Evolutionary conservation across 1,140 invertebrate genomes (phyloP).

Genomic region (Metopolophium dirhodum): DNA sequence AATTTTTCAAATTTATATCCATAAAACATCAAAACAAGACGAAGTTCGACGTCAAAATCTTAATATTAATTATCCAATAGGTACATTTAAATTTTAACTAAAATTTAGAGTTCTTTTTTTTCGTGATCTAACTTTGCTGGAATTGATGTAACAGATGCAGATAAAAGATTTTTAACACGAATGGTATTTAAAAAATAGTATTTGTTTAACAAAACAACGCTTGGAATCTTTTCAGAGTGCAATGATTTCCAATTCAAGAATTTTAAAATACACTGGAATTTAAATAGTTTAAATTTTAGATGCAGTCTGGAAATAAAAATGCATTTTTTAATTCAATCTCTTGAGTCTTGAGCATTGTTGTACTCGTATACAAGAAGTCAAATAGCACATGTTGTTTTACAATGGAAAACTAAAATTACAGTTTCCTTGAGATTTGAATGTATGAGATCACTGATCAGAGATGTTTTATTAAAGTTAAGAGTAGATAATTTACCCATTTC

Average conservation of each 20-base stretch:
- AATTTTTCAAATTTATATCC: neutral
- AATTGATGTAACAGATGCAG: too few relatives aligned
- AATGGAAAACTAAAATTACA: neutral
- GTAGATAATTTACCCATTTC: neutral
- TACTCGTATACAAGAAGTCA: neutral
- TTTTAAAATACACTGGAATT: neutral
- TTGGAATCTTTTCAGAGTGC: neutral
- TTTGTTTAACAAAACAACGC: neutral
- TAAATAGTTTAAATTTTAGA: neutral
- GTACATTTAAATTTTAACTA: neutral
- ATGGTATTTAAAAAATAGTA: neutral
- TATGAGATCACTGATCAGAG: neutral
- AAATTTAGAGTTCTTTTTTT: neutral
- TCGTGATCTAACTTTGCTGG: too few relatives aligned
- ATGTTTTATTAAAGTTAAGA: neutral
- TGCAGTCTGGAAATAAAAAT: neutral
- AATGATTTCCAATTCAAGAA: neutral
- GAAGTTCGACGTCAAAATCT: neutral
- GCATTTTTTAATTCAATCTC: neutral
- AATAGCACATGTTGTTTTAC: neutral
- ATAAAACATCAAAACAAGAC: neutral
- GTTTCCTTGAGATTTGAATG: neutral
- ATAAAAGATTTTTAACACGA: neutral
- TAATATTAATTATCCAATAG: neutral
- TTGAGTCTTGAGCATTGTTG: neutral